Percentiles rank a stretch among this genome's conserved stretches.
These are phyloP conservation scores for Diglossa cyanea DNA, from an alignment of 2,797 vertebrate species.

Conservation along the genomic window DNA sequence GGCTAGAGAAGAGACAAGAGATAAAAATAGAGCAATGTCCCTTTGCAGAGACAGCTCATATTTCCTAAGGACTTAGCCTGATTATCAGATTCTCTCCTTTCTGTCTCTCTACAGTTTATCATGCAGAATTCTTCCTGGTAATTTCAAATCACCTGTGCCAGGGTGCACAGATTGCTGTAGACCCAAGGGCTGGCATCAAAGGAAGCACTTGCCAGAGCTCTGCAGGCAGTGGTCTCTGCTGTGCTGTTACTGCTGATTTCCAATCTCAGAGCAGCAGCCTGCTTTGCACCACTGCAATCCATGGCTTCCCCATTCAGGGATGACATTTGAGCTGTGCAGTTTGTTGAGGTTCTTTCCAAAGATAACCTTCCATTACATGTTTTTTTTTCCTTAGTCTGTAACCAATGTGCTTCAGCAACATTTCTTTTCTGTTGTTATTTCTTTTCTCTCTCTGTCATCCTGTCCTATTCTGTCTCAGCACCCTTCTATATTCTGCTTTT, in stretches of 20 bases:
- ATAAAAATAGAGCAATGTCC: constrained; percentile 44
- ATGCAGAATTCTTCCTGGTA: not conserved
- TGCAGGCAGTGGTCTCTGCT: not conserved
- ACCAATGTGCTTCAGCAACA: not conserved
- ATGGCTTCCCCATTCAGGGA: not conserved
- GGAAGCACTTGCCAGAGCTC: not conserved
- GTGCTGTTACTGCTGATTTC: not conserved
- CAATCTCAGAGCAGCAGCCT: not conserved
- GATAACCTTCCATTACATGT: not conserved
- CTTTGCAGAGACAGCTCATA: constrained; percentile 11
- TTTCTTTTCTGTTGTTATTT: not conserved
- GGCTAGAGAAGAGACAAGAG: not conserved
- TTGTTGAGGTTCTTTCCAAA: not conserved
- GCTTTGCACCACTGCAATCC: not conserved
- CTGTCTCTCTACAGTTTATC: not conserved
- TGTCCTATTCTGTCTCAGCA: not conserved
- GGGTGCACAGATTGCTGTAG: not conserved
- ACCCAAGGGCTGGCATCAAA: not conserved
- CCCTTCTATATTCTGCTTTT: constrained; percentile 48
- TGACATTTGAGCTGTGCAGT: not conserved
- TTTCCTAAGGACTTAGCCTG: constrained; percentile 29
- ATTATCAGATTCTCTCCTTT: not conserved
- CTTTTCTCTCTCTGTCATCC: not conserved
- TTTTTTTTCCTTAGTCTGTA: not conserved
- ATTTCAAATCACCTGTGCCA: not conserved